phyloP scores from a whole-genome alignment of 2,113 vertebrate species.

The Crotalus helleri region DNA sequence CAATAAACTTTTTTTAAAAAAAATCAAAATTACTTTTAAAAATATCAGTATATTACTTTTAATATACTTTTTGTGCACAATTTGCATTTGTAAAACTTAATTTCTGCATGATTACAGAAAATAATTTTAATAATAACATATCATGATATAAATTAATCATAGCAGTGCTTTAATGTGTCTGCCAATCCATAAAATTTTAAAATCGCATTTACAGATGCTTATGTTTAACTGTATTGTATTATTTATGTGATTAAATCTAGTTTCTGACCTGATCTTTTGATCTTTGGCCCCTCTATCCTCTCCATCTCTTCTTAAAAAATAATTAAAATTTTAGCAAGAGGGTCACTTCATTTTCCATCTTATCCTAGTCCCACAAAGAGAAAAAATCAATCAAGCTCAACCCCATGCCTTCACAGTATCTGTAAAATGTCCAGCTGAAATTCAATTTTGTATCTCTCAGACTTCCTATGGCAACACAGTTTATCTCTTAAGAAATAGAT shows the following conservation, averaged over 20 bases:
- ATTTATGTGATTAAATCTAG: constrained; percentile 93
- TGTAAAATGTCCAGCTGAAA: constrained; percentile 75
- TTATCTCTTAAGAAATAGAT: constrained; percentile 90
- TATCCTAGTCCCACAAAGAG: constrained; percentile 64
- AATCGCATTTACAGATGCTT: constrained; percentile 78
- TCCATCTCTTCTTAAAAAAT: constrained; percentile 90
- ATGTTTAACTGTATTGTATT: constrained; percentile 75
- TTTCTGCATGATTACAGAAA: not conserved
- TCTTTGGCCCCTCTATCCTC: constrained; percentile 83
- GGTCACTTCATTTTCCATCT: constrained; percentile 75
- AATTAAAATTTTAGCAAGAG: constrained; percentile 91
- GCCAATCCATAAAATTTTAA: constrained; percentile 80
- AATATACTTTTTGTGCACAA: not conserved
- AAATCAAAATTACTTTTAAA: not conserved
- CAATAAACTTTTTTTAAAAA: not conserved
- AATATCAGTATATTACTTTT: not conserved
- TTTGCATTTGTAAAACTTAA: not conserved
- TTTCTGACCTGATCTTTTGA: constrained; percentile 91
- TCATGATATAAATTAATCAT: constrained; percentile 58
- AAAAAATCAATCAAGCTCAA: constrained; percentile 79
- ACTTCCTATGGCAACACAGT: constrained; percentile 82
- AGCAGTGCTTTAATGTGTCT: constrained; percentile 61
- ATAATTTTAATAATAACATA: constrained; percentile 39
- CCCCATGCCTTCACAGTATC: constrained; percentile 71
- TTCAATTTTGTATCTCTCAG: constrained; percentile 83